Percentiles rank a stretch among this genome's conserved stretches.
These are phyloP conservation scores for Sesia bembeciformis DNA, from an alignment of 2,888 invertebrate genomes.

Conservation along the genomic window DNA sequence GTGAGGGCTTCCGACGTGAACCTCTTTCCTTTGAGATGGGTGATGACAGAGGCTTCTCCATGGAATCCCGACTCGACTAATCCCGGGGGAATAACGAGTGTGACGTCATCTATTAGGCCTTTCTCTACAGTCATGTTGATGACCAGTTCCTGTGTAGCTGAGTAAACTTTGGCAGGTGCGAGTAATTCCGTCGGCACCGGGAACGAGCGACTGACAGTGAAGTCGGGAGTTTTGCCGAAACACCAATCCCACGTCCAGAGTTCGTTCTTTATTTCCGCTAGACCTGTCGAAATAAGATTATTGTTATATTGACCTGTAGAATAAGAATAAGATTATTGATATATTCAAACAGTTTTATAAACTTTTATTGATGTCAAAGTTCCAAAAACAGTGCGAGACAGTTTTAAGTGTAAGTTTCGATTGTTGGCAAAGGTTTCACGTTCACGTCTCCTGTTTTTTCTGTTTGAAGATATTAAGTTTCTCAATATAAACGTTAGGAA, in stretches of 20 bases:
- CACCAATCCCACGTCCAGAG: conserved; percentile 91
- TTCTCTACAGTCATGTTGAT: conserved; percentile 78
- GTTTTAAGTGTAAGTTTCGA: too few relatives aligned
- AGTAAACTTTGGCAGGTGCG: conserved; percentile 46
- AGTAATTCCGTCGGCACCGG: conserved; percentile 73
- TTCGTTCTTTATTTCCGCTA: conserved; percentile 79
- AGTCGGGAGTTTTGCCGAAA: conserved; percentile 89
- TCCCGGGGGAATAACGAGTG: conserved; percentile 76
- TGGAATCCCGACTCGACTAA: conserved; percentile 74
- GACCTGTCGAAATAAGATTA: conserved; percentile 61
- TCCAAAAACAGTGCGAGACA: too few relatives aligned
- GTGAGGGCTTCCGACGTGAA: conserved; percentile 78
- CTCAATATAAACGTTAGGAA: too few relatives aligned
- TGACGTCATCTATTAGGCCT: conserved; percentile 79
- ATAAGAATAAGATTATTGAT: too few relatives aligned
- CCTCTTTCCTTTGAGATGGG: conserved; percentile 77
- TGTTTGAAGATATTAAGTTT: too few relatives aligned
- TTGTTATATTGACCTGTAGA: too few relatives aligned
- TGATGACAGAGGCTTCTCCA: conserved; percentile 78
- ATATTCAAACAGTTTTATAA: too few relatives aligned
- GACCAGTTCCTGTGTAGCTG: conserved; percentile 66
- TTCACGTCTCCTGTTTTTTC: too few relatives aligned
- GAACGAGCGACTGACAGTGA: conserved; percentile 80
- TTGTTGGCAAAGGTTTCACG: too few relatives aligned
- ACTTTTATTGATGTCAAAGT: too few relatives aligned